Base-by-base conservation (phyloP, 2,113 vertebrate genomes). In the Pygoscelis antarcticus region DNA sequence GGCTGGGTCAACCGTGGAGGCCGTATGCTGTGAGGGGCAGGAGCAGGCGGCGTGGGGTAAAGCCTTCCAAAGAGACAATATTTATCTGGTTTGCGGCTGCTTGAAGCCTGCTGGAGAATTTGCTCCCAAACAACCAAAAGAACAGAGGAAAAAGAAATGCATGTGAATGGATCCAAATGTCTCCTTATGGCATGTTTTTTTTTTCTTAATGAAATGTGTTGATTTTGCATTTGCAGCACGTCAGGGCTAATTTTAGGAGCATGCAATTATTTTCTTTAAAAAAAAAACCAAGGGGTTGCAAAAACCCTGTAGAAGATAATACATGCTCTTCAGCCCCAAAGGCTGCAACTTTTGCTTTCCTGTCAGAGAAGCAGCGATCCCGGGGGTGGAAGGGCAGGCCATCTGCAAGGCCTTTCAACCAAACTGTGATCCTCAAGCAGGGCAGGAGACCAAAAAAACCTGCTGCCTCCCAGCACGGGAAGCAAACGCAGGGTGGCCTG, bases 111-210 rank as follows among this genome's bases (percentile, higher is more conserved):
- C 80, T 84, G 61, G 69, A 93, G 75, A 88, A 79, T 87, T 89
- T 81, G 29, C 69, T 96, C 65, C 57, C 84, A 93, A 97, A 88
- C 81, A 93, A 90, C 51, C 61, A 96, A 94, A 87, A 84, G 91
- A 91, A 75, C 68, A 94, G 87, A 95, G 44, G 60, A 61, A 57
- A 69, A 89, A 94, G 87, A 93, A 79, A 69, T 18, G 34, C 34
- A 46, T 66, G 70, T 87, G 82, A 91, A 93, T 69, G 70, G 75
- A 85, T 93, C 87, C 89, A 94, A 96, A 83, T 83, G 70, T 69
- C 90, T 93, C 87, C 74, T 96, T 86, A 90, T 58, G 83, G 71
- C 3, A 22, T 32, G 27, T 62, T 3, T 10, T 14, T 36, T 30
- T 68, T 69, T 34, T 4, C 44, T 52, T 57, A 76, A 91, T 85